Base-by-base conservation (phyloP, 2,113 vertebrate genomes). In the Platichthys stellatus region DNA sequence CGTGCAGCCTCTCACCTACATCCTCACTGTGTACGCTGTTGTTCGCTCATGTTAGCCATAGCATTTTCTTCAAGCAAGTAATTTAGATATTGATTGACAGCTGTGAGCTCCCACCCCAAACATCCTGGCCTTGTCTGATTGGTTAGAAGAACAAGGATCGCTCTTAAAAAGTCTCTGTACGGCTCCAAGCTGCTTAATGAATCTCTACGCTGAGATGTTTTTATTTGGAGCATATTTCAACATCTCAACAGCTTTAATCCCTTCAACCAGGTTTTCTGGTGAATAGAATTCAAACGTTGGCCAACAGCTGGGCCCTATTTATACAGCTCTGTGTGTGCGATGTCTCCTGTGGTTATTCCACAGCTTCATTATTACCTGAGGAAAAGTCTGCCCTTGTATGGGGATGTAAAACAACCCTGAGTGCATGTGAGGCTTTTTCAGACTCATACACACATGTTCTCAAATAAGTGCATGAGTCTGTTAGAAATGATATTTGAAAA, bases 371-470 rank as follows among this genome's bases (percentile, higher is more conserved):
- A 80, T 67, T 80, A 86, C 73, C 82, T 69, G 70, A 63, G 70
- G 26, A 59, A 63, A 59, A 59, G 18, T 67, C 45, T 67, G 63
- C 54, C 73, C 81, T 84, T 84, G 76, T 89, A 82, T 82, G 81
- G 81, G 28, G 75, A 86, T 70, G 73, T 63, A 86, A 89, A 82
- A 84, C 66, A 82, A 77, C 49, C n/a, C 9, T 2, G 26, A 23
- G 51, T 9, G 12, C 45, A 54, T 9, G 53, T 21, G 57, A 9
- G 28, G 23, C 14, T 81, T 51, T 26, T 28, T 74, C 58, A 43
- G 35, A 38, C 18, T 21, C 59, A n/a, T 21, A n/a, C 51, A 61
- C 3, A 35, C 31, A n/a, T 38, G 35, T 2, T 38, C 18, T 38
- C 47, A 49, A 17, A 49, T 49, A 10, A 54, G 60, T 45, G 70